A percentile compares a stretch with the other conserved stretches of the same genome.
Conservation (phyloP, 1,140 invertebrate species). For the Harlomillsia oculata region DNA sequence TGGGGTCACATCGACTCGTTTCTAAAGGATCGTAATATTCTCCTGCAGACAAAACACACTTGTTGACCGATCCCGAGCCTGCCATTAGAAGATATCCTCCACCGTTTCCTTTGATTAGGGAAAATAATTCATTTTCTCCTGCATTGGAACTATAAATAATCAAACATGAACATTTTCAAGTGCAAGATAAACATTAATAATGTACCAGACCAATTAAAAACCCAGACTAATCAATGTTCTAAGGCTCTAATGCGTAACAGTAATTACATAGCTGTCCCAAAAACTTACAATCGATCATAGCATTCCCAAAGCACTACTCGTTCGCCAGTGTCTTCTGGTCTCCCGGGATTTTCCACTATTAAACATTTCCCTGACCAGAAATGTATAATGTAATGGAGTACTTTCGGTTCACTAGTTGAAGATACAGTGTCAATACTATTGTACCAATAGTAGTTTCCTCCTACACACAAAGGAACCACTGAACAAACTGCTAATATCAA, state of each 20-base stretch:
- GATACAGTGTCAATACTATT: no score
- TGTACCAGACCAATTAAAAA: not conserved
- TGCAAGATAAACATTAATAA: not conserved
- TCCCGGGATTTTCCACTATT: slow-evolving; percentile 13
- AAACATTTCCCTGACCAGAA: slow-evolving; percentile 13
- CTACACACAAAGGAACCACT: no score
- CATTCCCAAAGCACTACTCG: slow-evolving; percentile 17
- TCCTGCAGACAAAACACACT: slow-evolving; percentile 1
- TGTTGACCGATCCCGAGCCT: slow-evolving; percentile 1
- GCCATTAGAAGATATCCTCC: slow-evolving; percentile 15
- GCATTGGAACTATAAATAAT: slow-evolving; percentile 8
- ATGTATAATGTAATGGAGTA: slow-evolving; percentile 16
- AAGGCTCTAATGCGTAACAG: no score
- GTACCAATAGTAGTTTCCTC: no score
- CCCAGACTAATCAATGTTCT: not conserved
- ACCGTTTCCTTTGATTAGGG: slow-evolving; percentile 11
- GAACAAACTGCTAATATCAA: no score
- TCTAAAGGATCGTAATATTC: slow-evolving; percentile 11
- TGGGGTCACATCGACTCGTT: slow-evolving; percentile 9
- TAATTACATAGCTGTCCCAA: not conserved
- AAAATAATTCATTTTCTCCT: slow-evolving; percentile 12
- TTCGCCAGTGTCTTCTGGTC: not conserved
- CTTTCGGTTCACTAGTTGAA: no score
- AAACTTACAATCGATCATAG: slow-evolving; percentile 11
- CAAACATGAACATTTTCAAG: not conserved